A percentile compares a stretch with the other conserved stretches of the same genome.
Conservation (phyloP, 1,140 invertebrate genomes). For the Saccostrea cuccullata region DNA sequence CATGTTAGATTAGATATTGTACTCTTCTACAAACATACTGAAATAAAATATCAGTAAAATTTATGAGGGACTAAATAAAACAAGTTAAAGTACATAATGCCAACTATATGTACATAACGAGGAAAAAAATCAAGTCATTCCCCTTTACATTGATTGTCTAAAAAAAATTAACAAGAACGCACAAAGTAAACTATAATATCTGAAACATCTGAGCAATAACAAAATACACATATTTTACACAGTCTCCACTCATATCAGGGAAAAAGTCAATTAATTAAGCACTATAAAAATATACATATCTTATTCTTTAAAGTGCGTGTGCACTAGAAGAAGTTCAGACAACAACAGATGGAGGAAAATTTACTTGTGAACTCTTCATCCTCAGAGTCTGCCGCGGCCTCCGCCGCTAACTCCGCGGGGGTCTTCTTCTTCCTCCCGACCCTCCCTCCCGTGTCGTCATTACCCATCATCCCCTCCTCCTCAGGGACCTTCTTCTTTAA, state of each 20-base stretch:
- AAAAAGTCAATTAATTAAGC: background rate
- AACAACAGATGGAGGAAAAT: slow-evolving; percentile 78
- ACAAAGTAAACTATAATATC: background rate
- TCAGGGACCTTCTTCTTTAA: slow-evolving; percentile 93
- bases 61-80: too few species aligned
- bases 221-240: background rate
- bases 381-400: slow-evolving; percentile 89
- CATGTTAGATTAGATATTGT: too few species aligned
- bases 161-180: too few species aligned
- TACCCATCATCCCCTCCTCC: slow-evolving; percentile 82
- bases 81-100: too few species aligned
- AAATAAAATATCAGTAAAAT: too few species aligned
- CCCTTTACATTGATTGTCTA: too few species aligned
- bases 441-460: slow-evolving; percentile 82
- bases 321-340: slow-evolving; percentile 71
- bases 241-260: background rate
- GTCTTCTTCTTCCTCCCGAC: slow-evolving; percentile 96
- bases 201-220: background rate
- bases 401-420: slow-evolving; percentile 95
- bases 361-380: slow-evolving; percentile 96
- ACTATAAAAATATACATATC: background rate
- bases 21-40: too few species aligned
- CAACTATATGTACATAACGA: too few species aligned
- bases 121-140: too few species aligned
- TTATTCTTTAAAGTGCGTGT: background rate